These are phyloP conservation scores for Megalops cyprinoides DNA, from an alignment of 2,797 vertebrate species.

Conservation along the genomic window DNA sequence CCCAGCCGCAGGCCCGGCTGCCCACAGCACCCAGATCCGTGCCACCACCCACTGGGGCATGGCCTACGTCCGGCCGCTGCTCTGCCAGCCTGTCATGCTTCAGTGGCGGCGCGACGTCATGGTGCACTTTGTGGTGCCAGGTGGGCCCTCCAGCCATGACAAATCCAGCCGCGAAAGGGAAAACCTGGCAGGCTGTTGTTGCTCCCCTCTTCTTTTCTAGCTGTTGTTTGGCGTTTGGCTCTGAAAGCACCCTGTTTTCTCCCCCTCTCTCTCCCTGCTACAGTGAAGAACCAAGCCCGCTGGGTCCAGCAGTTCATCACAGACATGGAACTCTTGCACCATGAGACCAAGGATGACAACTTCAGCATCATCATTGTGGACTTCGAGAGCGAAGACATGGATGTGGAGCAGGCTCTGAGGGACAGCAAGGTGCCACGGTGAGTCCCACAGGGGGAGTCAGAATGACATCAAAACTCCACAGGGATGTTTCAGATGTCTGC, in stretches of 20 bases:
- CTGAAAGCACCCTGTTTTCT: constrained; percentile 21
- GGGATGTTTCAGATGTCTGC: too few relatives aligned
- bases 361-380: constrained; percentile 96
- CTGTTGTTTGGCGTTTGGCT: too few relatives aligned
- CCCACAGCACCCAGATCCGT: constrained; percentile 49
- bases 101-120: constrained; percentile 90
- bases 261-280: neutral
- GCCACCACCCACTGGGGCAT: constrained; percentile 75
- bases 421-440: constrained; percentile 86
- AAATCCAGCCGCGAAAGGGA: too few relatives aligned
- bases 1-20: too few relatives aligned
- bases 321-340: constrained; percentile 88
- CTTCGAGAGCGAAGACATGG: constrained; percentile 98
- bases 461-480: too few relatives aligned
- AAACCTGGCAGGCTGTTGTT: too few relatives aligned
- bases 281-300: constrained; percentile 98
- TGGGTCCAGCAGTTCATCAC: constrained; percentile 97
- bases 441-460: too few relatives aligned
- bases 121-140: constrained; percentile 97
- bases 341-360: constrained; percentile 82
- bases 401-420: constrained; percentile 85
- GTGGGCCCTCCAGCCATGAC: too few relatives aligned
- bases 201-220: neutral
- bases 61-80: constrained; percentile 83
- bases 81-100: constrained; percentile 89